Evolutionary conservation across 1,140 invertebrate species (phyloP).

Genomic region (Nomia melanderi): DNA sequence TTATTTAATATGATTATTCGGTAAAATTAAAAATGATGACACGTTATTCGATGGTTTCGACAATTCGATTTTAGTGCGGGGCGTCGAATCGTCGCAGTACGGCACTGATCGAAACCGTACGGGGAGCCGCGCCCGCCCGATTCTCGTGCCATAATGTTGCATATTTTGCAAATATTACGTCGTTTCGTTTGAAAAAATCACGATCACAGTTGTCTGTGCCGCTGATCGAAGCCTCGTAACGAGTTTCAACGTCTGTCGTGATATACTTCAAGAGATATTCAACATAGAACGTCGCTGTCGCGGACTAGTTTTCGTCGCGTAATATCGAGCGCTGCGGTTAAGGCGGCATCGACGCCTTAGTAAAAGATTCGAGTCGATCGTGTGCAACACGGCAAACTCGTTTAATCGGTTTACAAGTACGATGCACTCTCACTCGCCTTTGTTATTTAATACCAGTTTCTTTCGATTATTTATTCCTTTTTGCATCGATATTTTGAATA

Average conservation of each 20-base stretch:
- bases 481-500: too few relatives aligned
- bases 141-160: conserved; percentile 62
- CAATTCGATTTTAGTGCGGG: background rate
- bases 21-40: too few relatives aligned
- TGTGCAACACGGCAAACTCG: background rate
- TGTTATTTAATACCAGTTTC: background rate
- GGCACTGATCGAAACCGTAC: conserved; percentile 50
- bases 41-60: too few relatives aligned
- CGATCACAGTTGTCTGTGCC: background rate
- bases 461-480: background rate
- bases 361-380: conserved; percentile 29
- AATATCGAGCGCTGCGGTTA: conserved; percentile 46
- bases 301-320: conserved; percentile 47
- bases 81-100: background rate
- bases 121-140: conserved; percentile 64
- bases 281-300: background rate
- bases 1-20: too few relatives aligned
- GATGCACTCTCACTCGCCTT: background rate
- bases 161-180: conserved; percentile 59
- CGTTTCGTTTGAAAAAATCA: conserved; percentile 5
- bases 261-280: conserved; percentile 69
- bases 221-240: conserved; percentile 1
- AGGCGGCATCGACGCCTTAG: conserved; percentile 30
- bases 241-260: conserved; percentile 56
- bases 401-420: too few relatives aligned